Conservation (phyloP, 2,113 vertebrate genomes). For the Ceratotherium simum region DNA sequence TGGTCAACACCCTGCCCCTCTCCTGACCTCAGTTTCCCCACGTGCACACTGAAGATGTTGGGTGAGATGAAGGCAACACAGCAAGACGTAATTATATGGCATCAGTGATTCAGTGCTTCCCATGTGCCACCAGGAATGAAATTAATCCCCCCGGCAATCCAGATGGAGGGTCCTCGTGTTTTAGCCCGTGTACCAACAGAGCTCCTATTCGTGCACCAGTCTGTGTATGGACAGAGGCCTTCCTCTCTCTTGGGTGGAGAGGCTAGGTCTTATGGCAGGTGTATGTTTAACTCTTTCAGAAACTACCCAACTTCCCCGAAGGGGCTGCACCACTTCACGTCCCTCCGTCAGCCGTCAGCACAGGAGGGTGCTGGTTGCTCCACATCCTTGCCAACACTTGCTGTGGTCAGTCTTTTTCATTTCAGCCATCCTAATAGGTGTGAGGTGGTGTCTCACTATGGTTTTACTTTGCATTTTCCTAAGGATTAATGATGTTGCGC, state of each 20-base stretch:
- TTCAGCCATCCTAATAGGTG: background rate
- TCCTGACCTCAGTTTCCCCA: background rate
- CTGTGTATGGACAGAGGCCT: background rate
- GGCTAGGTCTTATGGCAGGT: background rate
- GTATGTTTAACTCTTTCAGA: background rate
- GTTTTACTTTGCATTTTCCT: background rate
- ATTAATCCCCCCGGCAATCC: background rate
- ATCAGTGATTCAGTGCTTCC: background rate
- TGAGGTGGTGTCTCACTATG: fast-evolving
- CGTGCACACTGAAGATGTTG: background rate
- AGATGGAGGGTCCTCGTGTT: too few species aligned
- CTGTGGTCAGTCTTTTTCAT: background rate
- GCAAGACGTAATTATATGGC: too few species aligned
- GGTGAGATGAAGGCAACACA: background rate
- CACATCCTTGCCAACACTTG: background rate
- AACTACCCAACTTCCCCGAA: background rate
- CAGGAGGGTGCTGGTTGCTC: background rate
- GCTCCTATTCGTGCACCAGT: background rate
- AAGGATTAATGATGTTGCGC: background rate
- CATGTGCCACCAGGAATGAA: background rate
- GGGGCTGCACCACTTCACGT: background rate
- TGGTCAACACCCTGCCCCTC: background rate
- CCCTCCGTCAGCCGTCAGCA: fast-evolving
- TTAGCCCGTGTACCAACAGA: background rate
- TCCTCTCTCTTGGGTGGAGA: background rate